Evolutionary conservation across 1,140 invertebrate species (phyloP).

Genomic region (Acromyrmex charruanus): DNA sequence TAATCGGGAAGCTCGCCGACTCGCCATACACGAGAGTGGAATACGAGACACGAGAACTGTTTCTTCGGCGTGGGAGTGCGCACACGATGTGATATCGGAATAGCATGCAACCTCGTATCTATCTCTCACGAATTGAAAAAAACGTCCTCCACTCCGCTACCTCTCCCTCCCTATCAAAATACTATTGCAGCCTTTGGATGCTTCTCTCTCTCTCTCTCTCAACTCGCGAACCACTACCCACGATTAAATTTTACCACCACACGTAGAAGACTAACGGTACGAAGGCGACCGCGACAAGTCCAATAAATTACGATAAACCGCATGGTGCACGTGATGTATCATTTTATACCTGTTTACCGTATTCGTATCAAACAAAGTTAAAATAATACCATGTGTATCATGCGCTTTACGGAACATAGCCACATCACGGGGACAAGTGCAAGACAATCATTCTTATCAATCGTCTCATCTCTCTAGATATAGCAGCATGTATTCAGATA

Average conservation of each 20-base stretch:
- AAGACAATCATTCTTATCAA: constrained; percentile 27
- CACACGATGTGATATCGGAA: constrained; percentile 21
- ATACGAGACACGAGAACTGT: constrained; percentile 44
- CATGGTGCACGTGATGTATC: too few species aligned
- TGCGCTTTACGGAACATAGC: too few species aligned
- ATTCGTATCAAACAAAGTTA: too few species aligned
- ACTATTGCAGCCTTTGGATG: not conserved
- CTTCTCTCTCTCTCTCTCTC: too few species aligned
- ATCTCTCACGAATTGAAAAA: not conserved
- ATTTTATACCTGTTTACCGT: too few species aligned
- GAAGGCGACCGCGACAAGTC: not conserved
- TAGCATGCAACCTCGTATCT: constrained; percentile 3
- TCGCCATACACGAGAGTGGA: not conserved
- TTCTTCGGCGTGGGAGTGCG: constrained; percentile 16
- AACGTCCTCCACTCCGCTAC: not conserved
- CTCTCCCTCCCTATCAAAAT: not conserved
- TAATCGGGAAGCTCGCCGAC: not conserved
- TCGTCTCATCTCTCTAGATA: not conserved
- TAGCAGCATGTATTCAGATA: constrained; percentile 9
- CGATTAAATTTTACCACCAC: not conserved
- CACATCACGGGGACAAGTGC: not conserved
- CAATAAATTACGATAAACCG: not conserved
- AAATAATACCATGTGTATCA: too few species aligned
- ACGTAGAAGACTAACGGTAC: constrained; percentile 9
- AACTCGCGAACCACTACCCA: too few species aligned